Evolutionary conservation across 2,113 vertebrate genomes (phyloP), one percentile per base, ranked within the genome.

Genomic region (Callocephalon fimbriatum): DNA sequence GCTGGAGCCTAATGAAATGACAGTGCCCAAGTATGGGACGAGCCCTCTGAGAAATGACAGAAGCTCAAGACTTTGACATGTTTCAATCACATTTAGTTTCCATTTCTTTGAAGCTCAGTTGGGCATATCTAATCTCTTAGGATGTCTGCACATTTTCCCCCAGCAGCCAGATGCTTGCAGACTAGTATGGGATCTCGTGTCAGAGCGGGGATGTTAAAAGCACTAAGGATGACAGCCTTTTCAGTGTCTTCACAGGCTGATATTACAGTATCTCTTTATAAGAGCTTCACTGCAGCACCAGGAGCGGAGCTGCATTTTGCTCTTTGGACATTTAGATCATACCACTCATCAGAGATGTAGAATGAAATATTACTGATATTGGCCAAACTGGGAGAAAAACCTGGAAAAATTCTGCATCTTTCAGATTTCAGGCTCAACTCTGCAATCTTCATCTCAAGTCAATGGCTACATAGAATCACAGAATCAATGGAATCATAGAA

Each of bases 121-220:
- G 85, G 67, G 27, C 11, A 10, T 95, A 95, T 93, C 95, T 94
- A 92, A 94, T 94, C 82, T 94, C 45, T 59, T 37, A 37, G 63
- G 42, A 73, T 0, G 54, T 58, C 93, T 96, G 90, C 56, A 84
- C 68, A 83, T 80, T 86, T 92, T 88, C 59, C 53, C 8, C 25
- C 54, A 71, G 79, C 92, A 88, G 82, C 56, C 18, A 29, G 38
- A 50, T 29, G 21, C 68, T 59, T 31, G 9, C 13, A 25, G 29
- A 31, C 40, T 92, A 66, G 19, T n/a, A 59, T 31, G 35, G 76
- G 62, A 37, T 48, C 63, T 76, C 1, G 0, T 88, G 50, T 72
- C 76, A 89, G 38, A 65, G 53, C 18, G 81, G 35, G 18, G 89
- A 89, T 68, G 15, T 66, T 84, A 89, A 88, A 93, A 95, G 71